Conservation (phyloP, 1,140 invertebrate species). For the Drosophila nikananu region DNA sequence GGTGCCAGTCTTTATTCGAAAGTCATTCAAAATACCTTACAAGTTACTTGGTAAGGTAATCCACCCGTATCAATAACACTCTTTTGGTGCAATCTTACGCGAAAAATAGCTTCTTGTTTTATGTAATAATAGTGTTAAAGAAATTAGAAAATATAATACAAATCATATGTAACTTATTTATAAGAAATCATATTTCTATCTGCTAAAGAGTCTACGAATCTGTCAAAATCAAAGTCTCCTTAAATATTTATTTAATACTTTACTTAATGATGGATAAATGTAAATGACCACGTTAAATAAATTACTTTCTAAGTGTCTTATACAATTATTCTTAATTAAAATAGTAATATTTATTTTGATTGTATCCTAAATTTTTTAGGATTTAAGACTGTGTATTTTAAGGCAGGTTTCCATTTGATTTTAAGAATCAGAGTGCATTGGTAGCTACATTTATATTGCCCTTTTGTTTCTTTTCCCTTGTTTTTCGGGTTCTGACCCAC, state of each 20-base stretch:
- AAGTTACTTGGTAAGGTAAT: too few relatives aligned
- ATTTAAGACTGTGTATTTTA: not conserved
- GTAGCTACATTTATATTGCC: conserved; percentile 21
- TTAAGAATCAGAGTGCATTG: not conserved
- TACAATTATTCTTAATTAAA: not conserved
- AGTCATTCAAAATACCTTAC: not conserved
- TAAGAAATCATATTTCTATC: not conserved
- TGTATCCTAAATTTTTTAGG: not conserved
- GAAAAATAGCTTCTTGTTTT: too few relatives aligned
- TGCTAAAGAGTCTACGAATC: too few relatives aligned
- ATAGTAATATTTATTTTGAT: not conserved
- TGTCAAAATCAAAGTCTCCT: not conserved
- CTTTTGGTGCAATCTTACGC: too few relatives aligned
- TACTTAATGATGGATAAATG: not conserved
- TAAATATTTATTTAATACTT: not conserved
- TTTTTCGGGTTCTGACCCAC: conserved; percentile 18
- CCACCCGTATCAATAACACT: too few relatives aligned
- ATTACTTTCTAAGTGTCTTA: not conserved
- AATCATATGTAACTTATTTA: not conserved
- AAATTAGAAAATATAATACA: not conserved
- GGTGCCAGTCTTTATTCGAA: not conserved
- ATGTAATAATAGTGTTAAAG: not conserved
- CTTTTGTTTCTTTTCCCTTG: conserved; percentile 22
- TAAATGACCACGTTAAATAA: not conserved
- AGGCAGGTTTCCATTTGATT: not conserved